A percentile compares a stretch with the other conserved stretches of the same genome.
Conservation (phyloP, 2,888 invertebrate species). For the Mycalesis mineus region DNA sequence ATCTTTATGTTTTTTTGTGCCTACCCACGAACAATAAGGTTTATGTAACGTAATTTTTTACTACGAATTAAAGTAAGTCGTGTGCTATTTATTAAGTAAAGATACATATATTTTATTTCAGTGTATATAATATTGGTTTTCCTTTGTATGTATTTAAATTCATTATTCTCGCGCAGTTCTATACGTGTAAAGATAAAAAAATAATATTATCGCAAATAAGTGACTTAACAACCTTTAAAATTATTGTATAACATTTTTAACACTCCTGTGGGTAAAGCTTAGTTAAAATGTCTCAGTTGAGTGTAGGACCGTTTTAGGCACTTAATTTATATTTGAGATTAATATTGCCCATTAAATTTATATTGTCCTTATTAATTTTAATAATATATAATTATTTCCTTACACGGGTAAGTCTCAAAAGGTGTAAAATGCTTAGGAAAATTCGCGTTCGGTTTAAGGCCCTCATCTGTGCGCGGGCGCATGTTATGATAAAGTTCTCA, state of each 20-base stretch:
- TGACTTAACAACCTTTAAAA: too few relatives aligned
- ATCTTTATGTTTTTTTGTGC: conserved; percentile 12
- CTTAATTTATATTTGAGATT: neutral
- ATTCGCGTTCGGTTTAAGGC: neutral
- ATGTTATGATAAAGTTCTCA: too few relatives aligned
- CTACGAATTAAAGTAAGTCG: neutral
- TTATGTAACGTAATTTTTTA: neutral
- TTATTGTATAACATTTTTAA: too few relatives aligned
- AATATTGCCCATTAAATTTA: neutral
- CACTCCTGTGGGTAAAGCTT: too few relatives aligned
- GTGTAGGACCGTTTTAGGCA: neutral
- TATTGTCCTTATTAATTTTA: neutral
- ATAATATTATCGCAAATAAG: too few relatives aligned
- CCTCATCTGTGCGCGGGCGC: neutral
- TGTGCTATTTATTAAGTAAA: conserved; percentile 19
- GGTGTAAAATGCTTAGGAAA: neutral
- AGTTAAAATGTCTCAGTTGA: neutral
- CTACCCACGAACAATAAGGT: neutral
- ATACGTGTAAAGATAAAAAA: too few relatives aligned
- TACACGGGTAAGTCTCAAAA: neutral
- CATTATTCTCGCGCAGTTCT: neutral
- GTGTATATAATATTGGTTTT: conserved; percentile 4
- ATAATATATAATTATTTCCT: neutral
- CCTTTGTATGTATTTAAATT: neutral
- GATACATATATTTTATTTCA: conserved; percentile 6